Evolutionary conservation across 2,888 invertebrate genomes (phyloP), one percentile per base, ranked within the genome.

Genomic region (Deilephila porcellus): DNA sequence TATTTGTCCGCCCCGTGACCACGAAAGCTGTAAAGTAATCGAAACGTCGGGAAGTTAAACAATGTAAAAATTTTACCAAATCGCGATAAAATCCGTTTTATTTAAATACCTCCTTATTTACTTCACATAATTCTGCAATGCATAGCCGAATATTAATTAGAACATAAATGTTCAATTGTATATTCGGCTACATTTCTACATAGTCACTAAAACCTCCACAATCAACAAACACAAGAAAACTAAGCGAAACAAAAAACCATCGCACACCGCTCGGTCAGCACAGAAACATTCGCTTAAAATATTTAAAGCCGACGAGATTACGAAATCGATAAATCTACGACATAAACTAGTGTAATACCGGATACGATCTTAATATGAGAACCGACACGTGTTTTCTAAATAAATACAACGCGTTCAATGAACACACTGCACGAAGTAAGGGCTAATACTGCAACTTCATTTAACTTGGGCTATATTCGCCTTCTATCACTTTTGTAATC

Each of bases 271-370:
- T 17, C 25, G 17, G 52, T 52, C 67, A 67, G 52, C 67, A 17
- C 67, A 67, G 67, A 67, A 67, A 67, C 67, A 67, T 67, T 67
- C 45, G 34, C 45, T 19, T 60, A 14, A 60, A 60, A 60, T 60
- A 45, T 20, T 45, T 25, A 67, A 56, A 67, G 45, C 45, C 71
- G 53, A 52, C 34, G 59, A 81, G 81, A 80, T 83, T 79, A 77
- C 76, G 77, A 82, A 79, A 80, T 80, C 79, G 75, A 81, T 85
- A 83, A 85, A 84, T 83, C 81, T 76, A 79, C 78, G 83, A 81
- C 81, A 80, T 77, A 77, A 56, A 76, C 63, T 53, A 71, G 29
- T 63, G 59, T 79, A 79, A 79, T 85, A 76, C 85, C 84, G 85
- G 85, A 84, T 82, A 74, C 78, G 77, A 78, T 79, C 77, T 79